Conservation (phyloP, 2,888 invertebrate species). For the Minunthozetes semirufus region DNA sequence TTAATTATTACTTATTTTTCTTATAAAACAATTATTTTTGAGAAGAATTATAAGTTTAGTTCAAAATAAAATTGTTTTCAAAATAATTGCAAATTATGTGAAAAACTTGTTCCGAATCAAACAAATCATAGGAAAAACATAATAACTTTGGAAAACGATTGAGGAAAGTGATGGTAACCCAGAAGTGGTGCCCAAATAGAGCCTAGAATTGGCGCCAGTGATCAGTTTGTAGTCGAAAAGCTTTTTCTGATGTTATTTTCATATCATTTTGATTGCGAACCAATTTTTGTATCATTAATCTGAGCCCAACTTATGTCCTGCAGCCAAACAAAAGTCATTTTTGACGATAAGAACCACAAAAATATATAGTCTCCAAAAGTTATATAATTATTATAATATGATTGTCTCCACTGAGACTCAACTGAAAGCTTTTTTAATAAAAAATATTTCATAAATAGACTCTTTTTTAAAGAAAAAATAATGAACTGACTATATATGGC, state of each 20-base stretch:
- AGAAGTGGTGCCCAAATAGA: neutral
- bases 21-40: no score
- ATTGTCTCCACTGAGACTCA: no score
- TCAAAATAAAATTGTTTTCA: neutral
- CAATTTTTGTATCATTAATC: slow-evolving; percentile 1
- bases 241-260: neutral
- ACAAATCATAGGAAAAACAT: neutral
- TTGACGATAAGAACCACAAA: neutral
- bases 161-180: slow-evolving; percentile 10
- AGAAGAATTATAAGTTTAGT: neutral
- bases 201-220: slow-evolving; percentile 2
- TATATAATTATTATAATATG: no score
- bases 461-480: neutral
- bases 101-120: slow-evolving; percentile 5
- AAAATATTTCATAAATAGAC: neutral
- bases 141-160: neutral
- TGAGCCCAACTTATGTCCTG: neutral
- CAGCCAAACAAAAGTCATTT: neutral
- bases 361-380: no score
- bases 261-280: slow-evolving; percentile 1
- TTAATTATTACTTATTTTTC: no score
- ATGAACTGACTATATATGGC: no score
- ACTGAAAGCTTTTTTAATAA: neutral
- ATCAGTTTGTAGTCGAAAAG: neutral
- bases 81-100: no score